phyloP scores from a whole-genome alignment of 1,140 invertebrate genomes.

The Drosophila varians region DNA sequence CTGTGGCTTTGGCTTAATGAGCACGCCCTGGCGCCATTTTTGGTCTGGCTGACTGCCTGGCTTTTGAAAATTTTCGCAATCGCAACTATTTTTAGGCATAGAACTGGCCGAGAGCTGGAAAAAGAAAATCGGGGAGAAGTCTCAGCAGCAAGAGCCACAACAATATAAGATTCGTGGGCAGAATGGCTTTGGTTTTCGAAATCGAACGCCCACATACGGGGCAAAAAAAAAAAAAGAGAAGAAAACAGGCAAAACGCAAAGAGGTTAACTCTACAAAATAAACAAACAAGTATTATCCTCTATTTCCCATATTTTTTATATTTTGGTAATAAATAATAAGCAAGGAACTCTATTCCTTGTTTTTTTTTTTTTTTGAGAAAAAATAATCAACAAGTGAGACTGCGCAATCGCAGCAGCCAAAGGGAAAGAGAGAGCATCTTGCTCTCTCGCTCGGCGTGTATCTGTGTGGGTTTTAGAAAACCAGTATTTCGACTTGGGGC shows the following conservation, averaged over 20 bases:
- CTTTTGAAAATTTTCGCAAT: slow-evolving; percentile 43
- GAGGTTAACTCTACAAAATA: slow-evolving; percentile 30
- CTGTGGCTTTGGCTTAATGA: slow-evolving; percentile 58
- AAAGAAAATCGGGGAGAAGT: slow-evolving; percentile 49
- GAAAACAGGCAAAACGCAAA: slow-evolving; percentile 6
- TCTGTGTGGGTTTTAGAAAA: slow-evolving; percentile 68
- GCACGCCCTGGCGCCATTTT: slow-evolving; percentile 80
- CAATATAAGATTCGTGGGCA: slow-evolving; percentile 39
- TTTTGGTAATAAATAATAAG: not conserved
- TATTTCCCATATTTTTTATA: not conserved
- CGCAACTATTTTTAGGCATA: slow-evolving; percentile 77
- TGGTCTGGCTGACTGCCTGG: slow-evolving; percentile 51
- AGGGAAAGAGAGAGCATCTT: slow-evolving; percentile 4
- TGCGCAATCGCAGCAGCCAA: slow-evolving; percentile 66
- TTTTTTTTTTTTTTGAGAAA: too few relatives aligned
- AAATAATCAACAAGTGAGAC: slow-evolving; percentile 33
- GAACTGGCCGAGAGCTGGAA: slow-evolving; percentile 26
- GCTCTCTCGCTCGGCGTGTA: slow-evolving; percentile 8
- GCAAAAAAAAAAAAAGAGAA: slow-evolving; percentile 25
- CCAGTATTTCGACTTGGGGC: slow-evolving; percentile 63
- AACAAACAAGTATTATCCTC: not conserved
- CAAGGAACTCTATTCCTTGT: not conserved
- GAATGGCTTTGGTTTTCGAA: slow-evolving; percentile 59
- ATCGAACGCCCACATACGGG: slow-evolving; percentile 61
- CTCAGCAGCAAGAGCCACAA: slow-evolving; percentile 18